Percentiles rank a stretch among this genome's conserved stretches.
Evolutionary conservation across 53 echinoderm and acorn worm species (phyloP).

Genomic region (Apostichopus leukothele): DNA sequence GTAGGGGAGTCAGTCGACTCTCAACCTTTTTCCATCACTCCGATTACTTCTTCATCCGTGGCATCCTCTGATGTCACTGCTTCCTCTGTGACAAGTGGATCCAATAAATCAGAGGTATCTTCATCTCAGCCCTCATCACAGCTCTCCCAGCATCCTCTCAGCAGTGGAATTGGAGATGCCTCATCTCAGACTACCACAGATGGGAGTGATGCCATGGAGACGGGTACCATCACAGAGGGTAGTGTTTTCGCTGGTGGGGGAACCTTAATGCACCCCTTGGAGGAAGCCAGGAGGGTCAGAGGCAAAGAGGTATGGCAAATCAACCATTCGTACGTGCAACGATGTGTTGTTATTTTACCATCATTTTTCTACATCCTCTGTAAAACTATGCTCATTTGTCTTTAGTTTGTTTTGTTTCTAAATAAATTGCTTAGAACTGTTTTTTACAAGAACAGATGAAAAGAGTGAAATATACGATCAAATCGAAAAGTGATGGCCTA

Average conservation of each 20-base stretch:
- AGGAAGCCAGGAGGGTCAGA: constrained; percentile 73
- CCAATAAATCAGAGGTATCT: neutral
- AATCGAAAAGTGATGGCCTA: no score
- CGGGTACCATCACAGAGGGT: constrained; percentile 65
- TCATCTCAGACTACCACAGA: constrained; percentile 2
- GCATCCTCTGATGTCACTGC: neutral
- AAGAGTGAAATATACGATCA: no score
- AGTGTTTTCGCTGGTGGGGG: constrained; percentile 20
- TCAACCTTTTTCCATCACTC: neutral
- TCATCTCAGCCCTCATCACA: constrained; percentile 23
- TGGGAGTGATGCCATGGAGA: constrained; percentile 57
- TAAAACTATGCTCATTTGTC: no score
- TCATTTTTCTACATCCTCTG: neutral
- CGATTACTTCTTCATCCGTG: neutral
- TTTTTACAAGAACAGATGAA: no score
- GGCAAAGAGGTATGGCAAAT: neutral
- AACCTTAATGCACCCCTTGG: constrained; percentile 84
- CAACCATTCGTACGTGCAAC: neutral
- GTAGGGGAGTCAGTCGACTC: neutral
- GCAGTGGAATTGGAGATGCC: constrained; percentile 4
- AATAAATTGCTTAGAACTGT: no score
- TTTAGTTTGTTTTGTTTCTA: no score
- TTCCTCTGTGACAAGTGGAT: neutral
- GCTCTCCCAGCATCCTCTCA: constrained; percentile 60
- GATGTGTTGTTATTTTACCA: neutral